phyloP scores from a whole-genome alignment of 2,113 vertebrate genomes.

The Manacus vitellinus region DNA sequence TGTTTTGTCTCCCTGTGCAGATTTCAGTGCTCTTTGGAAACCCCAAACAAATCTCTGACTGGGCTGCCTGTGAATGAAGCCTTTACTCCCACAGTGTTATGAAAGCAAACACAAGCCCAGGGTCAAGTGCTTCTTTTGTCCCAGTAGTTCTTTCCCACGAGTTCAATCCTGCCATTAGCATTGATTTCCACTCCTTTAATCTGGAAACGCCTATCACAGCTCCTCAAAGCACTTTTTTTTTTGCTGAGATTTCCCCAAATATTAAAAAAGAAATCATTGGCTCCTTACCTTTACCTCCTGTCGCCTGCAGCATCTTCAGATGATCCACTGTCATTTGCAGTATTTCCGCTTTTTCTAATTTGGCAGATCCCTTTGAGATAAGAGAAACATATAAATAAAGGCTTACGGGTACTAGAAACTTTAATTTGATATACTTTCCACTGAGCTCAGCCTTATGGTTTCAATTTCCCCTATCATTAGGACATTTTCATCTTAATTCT shows the following conservation, averaged over 20 bases:
- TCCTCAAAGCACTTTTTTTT: conserved; percentile 72
- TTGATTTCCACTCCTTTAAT: conserved; percentile 87
- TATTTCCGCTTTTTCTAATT: conserved; percentile 98
- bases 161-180: conserved; percentile 89
- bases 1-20: conserved; percentile 82
- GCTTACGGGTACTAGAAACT: conserved; percentile 53
- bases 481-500: conserved; percentile 56
- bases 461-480: conserved; percentile 58
- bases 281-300: conserved; percentile 91
- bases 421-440: conserved; percentile 51
- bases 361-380: conserved; percentile 89
- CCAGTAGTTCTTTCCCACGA: conserved; percentile 89
- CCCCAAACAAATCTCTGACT: conserved; percentile 85
- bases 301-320: conserved; percentile 94
- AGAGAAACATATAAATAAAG: conserved; percentile 59
- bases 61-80: conserved; percentile 83
- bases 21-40: conserved; percentile 81
- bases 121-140: conserved; percentile 94
- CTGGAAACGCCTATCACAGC: conserved; percentile 72
- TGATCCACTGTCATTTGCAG: conserved; percentile 99
- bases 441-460: conserved; percentile 50
- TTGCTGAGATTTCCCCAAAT: conserved; percentile 63
- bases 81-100: conserved; percentile 87
- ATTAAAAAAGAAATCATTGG: neutral
- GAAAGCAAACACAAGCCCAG: conserved; percentile 93